Conservation (phyloP, 2,888 invertebrate species). For the Eudemis profundana region DNA sequence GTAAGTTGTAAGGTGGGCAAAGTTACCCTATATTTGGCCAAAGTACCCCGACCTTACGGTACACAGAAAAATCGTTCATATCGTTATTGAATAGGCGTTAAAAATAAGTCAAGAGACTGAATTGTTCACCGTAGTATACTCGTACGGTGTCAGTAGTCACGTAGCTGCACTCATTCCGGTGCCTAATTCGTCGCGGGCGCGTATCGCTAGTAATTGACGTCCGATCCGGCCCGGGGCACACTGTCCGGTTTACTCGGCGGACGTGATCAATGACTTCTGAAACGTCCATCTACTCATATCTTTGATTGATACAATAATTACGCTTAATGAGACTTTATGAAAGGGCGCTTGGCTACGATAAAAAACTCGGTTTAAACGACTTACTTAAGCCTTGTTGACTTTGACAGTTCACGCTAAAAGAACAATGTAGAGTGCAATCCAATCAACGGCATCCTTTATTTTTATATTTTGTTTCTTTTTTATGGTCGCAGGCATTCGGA, state of each 20-base stretch:
- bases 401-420: slow-evolving; percentile 54
- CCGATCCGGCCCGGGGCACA: slow-evolving; percentile 56
- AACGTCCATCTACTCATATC: slow-evolving; percentile 37
- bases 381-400: slow-evolving; percentile 58
- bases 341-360: slow-evolving; percentile 67
- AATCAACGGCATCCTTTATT: slow-evolving; percentile 62
- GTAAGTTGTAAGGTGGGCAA: no score
- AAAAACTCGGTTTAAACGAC: slow-evolving; percentile 57
- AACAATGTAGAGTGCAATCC: slow-evolving; percentile 57
- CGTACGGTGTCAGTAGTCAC: slow-evolving; percentile 50
- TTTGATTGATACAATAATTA: slow-evolving; percentile 64
- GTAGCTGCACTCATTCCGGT: slow-evolving; percentile 63
- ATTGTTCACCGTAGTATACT: slow-evolving; percentile 43
- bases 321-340: slow-evolving; percentile 69
- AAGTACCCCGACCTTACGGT: no score
- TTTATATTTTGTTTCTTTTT: slow-evolving; percentile 64
- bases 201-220: slow-evolving; percentile 69
- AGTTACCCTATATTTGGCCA: no score
- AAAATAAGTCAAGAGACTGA: slow-evolving; percentile 15
- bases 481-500: slow-evolving; percentile 62
- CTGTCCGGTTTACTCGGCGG: slow-evolving; percentile 48
- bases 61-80: background rate
- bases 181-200: slow-evolving; percentile 64
- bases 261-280: slow-evolving; percentile 60
- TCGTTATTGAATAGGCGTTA: background rate